phyloP scores from a whole-genome alignment of 2,888 invertebrate species.

The Pollenia angustigena region DNA sequence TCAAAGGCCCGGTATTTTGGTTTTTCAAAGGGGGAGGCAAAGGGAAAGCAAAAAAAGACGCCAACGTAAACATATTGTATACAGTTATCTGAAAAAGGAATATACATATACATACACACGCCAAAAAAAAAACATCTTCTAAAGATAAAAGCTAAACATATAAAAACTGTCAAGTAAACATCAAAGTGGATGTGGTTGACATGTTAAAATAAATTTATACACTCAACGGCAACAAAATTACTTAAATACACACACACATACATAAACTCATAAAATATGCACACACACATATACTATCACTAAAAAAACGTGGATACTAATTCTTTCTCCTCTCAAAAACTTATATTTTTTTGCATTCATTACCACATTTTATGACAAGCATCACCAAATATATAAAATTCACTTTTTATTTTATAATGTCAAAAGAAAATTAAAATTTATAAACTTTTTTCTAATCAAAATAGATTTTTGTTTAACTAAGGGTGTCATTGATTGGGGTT shows the following conservation, averaged over 20 bases:
- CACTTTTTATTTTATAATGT: conserved; percentile 1
- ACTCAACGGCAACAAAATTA: conserved; percentile 51
- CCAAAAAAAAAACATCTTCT: conserved; percentile 26
- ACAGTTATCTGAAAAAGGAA: conserved; percentile 36
- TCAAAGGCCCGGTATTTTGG: conserved; percentile 56
- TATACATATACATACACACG: neutral
- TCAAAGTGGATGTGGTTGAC: conserved; percentile 82
- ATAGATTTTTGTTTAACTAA: conserved; percentile 16
- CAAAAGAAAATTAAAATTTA: conserved; percentile 49
- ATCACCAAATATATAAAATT: conserved; percentile 44
- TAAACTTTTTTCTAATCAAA: conserved; percentile 18
- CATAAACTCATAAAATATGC: conserved; percentile 3
- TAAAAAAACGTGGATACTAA: neutral
- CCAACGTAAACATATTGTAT: conserved; percentile 50
- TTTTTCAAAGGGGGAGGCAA: neutral
- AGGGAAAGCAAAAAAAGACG: conserved; percentile 19
- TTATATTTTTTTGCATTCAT: conserved; percentile 72
- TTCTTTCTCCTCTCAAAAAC: conserved; percentile 26
- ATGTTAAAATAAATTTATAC: conserved; percentile 77
- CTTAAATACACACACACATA: conserved; percentile 66
- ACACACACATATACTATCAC: neutral
- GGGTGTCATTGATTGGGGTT: neutral
- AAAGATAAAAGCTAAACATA: conserved; percentile 79
- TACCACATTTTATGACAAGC: conserved; percentile 61
- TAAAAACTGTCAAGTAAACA: conserved; percentile 82